A percentile compares a stretch with the other conserved stretches of the same genome.
Conservation (phyloP, 2,797 vertebrate species). For the Buphagus erythrorhynchus region DNA sequence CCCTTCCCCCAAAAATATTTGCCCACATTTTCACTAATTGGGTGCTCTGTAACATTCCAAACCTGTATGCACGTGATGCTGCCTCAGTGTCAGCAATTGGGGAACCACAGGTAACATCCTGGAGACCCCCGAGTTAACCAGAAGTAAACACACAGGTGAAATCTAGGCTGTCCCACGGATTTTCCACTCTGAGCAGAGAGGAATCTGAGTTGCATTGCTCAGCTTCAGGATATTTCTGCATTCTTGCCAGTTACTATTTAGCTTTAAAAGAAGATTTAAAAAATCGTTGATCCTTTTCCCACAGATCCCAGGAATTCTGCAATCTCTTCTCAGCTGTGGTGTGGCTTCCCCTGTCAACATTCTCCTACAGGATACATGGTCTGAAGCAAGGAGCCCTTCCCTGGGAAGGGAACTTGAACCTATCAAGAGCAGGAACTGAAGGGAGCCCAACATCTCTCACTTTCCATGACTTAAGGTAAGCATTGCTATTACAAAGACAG, state of each 20-base stretch:
- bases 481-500: not conserved
- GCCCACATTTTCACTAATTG: not conserved
- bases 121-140: not conserved
- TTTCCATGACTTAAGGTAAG: not conserved
- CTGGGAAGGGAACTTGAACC: not conserved
- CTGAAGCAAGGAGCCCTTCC: not conserved
- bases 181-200: not conserved
- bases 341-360: not conserved
- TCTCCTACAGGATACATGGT: fast-evolving
- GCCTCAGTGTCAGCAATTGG: not conserved
- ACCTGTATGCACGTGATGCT: not conserved
- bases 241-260: not conserved
- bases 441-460: fast-evolving
- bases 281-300: not conserved
- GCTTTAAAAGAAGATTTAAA: not conserved
- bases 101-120: not conserved
- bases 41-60: not conserved
- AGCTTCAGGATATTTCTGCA: not conserved
- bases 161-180: not conserved
- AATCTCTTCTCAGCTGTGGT: fast-evolving
- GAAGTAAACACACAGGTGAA: fast-evolving
- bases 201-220: not conserved
- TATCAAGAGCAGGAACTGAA: not conserved
- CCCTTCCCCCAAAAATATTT: not conserved
- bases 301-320: not conserved